phyloP scores from a whole-genome alignment of 2,113 vertebrate species.

The Dicentrarchus labrax region DNA sequence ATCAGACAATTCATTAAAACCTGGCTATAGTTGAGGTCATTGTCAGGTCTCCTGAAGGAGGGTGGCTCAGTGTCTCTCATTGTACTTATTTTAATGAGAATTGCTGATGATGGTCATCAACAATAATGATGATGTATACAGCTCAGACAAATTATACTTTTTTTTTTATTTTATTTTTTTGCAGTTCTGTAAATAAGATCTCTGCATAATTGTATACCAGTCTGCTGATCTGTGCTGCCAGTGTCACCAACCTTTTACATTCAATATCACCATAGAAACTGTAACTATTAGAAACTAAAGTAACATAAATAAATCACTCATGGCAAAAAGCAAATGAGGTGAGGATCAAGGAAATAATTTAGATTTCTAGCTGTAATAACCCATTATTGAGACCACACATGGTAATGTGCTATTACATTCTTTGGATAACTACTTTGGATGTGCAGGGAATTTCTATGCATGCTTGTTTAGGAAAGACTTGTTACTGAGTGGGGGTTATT shows the following conservation, averaged over 20 bases:
- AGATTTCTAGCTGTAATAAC: neutral
- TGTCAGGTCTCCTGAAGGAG: neutral
- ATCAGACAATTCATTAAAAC: conserved; percentile 33
- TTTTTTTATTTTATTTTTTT: neutral
- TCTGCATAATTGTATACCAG: neutral
- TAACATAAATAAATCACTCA: neutral
- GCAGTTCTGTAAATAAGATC: conserved; percentile 16
- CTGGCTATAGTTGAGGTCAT: neutral
- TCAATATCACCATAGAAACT: conserved; percentile 49
- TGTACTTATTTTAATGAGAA: conserved; percentile 36
- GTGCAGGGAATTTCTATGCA: neutral
- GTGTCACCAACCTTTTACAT: conserved; percentile 18
- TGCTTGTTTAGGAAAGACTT: conserved; percentile 3
- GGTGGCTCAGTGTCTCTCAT: neutral
- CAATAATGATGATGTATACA: neutral
- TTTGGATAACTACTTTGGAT: conserved; percentile 9
- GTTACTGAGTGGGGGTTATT: conserved; percentile 7
- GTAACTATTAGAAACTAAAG: neutral
- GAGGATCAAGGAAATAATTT: neutral
- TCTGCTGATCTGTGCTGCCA: neutral
- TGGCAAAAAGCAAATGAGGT: neutral
- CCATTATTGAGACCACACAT: neutral
- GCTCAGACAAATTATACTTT: neutral
- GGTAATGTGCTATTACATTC: neutral
- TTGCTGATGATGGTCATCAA: conserved; percentile 15